phyloP scores from a whole-genome alignment of 2,113 vertebrate genomes.

The Pan troglodytes region DNA sequence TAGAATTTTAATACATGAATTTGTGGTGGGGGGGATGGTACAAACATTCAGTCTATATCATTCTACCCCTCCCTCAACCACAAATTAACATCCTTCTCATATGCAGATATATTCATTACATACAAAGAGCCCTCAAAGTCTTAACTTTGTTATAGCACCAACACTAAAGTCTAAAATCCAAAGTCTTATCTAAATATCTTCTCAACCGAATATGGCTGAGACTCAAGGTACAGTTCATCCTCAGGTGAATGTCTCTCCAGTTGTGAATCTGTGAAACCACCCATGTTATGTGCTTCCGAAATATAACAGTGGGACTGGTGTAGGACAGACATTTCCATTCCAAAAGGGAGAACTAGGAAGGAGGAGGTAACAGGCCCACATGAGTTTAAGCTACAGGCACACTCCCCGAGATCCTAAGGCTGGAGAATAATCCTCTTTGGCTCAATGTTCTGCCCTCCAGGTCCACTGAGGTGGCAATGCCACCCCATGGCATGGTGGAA shows the following conservation, averaged over 20 bases:
- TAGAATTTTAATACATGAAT: background rate
- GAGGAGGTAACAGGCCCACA: fast-evolving
- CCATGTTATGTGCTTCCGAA: background rate
- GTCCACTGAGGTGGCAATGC: too few relatives aligned
- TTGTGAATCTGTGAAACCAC: background rate
- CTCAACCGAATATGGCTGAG: background rate
- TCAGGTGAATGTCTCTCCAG: too few relatives aligned
- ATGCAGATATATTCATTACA: background rate
- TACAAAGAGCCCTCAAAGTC: background rate
- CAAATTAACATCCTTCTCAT: background rate
- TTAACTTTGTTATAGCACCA: background rate
- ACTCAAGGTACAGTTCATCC: too few relatives aligned
- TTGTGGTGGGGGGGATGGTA: background rate
- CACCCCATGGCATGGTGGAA: background rate
- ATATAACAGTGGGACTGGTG: fast-evolving
- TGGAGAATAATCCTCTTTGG: background rate
- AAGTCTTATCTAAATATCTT: background rate
- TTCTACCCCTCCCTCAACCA: fast-evolving
- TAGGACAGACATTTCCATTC: background rate
- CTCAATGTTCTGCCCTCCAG: background rate
- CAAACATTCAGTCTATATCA: background rate
- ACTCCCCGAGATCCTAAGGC: background rate
- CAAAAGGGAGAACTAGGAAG: background rate
- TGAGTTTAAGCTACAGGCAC: background rate
- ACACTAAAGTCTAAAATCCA: background rate